Conservation (phyloP, 1,140 invertebrate species). For the Spodoptera frugiperda region DNA sequence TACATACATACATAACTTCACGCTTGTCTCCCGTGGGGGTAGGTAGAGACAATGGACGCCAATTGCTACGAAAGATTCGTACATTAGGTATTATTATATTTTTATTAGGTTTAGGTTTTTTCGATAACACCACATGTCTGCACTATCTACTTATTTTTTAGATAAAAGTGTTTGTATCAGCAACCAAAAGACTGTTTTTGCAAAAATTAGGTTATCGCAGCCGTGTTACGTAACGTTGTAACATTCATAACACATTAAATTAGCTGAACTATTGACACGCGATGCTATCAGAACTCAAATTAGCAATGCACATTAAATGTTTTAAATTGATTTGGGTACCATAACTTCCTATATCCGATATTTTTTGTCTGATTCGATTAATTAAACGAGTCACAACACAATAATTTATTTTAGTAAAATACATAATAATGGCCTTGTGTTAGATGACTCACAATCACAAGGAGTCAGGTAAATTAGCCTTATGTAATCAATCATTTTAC, state of each 20-base stretch:
- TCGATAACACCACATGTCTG: too few species aligned
- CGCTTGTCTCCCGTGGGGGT: too few species aligned
- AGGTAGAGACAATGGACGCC: too few species aligned
- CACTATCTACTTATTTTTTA: too few species aligned
- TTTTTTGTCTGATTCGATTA: too few species aligned
- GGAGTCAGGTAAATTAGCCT: not conserved
- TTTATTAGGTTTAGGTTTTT: too few species aligned
- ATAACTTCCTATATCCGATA: not conserved
- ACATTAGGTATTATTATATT: too few species aligned
- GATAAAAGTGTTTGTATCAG: not conserved
- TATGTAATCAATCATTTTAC: constrained; percentile 8
- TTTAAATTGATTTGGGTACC: too few species aligned
- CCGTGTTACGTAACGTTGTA: constrained; percentile 7
- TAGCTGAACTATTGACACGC: constrained; percentile 19
- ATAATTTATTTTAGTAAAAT: not conserved
- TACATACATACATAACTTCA: too few species aligned
- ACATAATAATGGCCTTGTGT: constrained; percentile 1
- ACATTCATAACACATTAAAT: not conserved
- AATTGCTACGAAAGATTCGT: too few species aligned
- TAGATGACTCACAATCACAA: not conserved
- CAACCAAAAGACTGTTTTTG: not conserved
- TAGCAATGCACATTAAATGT: constrained; percentile 12
- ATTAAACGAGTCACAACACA: too few species aligned
- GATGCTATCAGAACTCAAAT: constrained; percentile 33
- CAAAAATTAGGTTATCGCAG: not conserved